Evolutionary conservation across 2,797 vertebrate species (phyloP).

Genomic region (Gymnopithys bicolor): DNA sequence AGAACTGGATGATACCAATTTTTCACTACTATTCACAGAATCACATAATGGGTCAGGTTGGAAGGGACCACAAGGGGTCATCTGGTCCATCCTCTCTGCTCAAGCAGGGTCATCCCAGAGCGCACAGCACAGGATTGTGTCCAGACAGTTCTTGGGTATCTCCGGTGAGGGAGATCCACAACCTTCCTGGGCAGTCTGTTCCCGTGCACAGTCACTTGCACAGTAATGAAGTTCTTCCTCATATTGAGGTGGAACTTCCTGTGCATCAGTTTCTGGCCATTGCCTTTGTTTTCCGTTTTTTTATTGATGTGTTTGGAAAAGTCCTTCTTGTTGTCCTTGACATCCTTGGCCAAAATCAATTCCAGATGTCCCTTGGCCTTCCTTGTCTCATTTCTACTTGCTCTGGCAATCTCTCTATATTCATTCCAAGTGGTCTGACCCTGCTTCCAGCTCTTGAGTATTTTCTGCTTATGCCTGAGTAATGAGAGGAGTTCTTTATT

Average conservation of each 20-base stretch:
- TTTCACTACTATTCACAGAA: background rate
- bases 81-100: background rate
- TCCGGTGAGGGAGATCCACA: background rate
- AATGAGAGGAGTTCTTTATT: background rate
- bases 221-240: background rate
- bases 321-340: background rate
- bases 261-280: background rate
- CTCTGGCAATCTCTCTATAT: background rate
- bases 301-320: background rate
- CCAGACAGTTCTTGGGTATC: background rate
- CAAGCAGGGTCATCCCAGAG: background rate
- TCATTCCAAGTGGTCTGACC: background rate
- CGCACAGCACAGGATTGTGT: background rate
- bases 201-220: background rate
- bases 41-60: background rate
- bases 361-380: background rate
- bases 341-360: background rate
- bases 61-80: accelerated
- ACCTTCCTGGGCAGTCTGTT: background rate
- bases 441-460: background rate
- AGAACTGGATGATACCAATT: background rate
- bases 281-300: background rate
- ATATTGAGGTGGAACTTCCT: background rate
- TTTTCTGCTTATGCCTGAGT: background rate
- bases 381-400: background rate